Base-by-base conservation (phyloP, 2,888 invertebrate species). In the Callosobruchus maculatus region DNA sequence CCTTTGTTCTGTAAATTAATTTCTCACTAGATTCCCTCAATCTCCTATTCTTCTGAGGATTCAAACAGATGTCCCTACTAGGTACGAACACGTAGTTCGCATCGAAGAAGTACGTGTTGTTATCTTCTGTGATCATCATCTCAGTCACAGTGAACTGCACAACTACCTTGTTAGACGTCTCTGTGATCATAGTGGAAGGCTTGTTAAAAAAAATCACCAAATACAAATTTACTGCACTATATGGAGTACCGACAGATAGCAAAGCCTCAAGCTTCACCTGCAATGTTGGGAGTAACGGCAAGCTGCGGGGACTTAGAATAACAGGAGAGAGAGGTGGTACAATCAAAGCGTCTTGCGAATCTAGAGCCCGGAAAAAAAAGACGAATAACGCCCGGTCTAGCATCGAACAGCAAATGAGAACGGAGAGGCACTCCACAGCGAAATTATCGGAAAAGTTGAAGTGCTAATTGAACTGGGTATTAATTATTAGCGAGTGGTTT, bases 81-180 rank as follows among this genome's bases (percentile, higher is more conserved):
- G 91, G 88, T 71, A 92, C 87, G 84, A 92, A 93, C 83, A 92
- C 92, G 81, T 91, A 93, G 84, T 91, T 91, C 0, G 92, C 93
- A 82, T 95, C 94, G 87, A 95, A 94, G 83, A 92, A 91, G 86
- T 94, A 94, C 83, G 93, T 92, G 74, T 92, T 90, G 83, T 94
- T 93, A 87, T 95, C 93, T 86, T 95, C 93, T 7, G 93, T 92
- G 74, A 94, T 92, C 87, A 93, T 92, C 95, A 96, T 94, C 85
- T 92, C 90, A n/a, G 92, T 91, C 7, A 95, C 91, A 21, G 92
- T 90, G 84, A 95, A 94, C 82, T 92, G 92, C 0, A 95, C 90
- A 85, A 93, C 92, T 7, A 95, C 91, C 74, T 92, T 90, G 71
- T 90, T 90, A 0, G 94, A 92, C 20, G 93, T 92, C 77, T 94